A percentile compares a stretch with the other conserved stretches of the same genome.
Conservation (phyloP, 2,113 vertebrate genomes). For the Butorides virescens region DNA sequence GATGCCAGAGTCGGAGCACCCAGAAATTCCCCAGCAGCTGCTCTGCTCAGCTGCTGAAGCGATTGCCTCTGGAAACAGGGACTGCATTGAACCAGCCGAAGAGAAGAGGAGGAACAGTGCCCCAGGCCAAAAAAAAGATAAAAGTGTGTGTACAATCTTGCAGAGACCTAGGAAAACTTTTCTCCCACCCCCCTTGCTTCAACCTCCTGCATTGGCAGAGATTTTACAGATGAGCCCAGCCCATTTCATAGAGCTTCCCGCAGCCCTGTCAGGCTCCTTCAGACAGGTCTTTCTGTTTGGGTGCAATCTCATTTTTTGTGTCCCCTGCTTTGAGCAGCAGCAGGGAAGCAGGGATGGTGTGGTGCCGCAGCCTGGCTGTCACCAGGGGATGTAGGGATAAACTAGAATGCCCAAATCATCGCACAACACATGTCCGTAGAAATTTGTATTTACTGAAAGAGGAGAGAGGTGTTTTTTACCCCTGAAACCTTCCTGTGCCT, state of each 20-base stretch:
- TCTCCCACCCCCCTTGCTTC: not conserved
- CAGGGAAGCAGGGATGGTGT: not conserved
- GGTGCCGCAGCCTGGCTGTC: not conserved
- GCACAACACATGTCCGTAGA: accelerated
- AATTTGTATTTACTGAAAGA: not conserved
- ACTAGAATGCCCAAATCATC: too few species aligned
- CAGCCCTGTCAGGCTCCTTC: not conserved
- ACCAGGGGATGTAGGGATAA: not conserved
- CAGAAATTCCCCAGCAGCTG: constrained; percentile 15
- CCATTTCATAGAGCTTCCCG: not conserved
- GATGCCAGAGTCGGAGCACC: not conserved
- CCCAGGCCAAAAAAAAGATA: not conserved
- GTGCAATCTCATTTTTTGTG: not conserved
- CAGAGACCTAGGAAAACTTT: not conserved
- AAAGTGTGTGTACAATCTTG: not conserved
- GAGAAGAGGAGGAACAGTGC: not conserved
- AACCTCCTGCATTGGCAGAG: not conserved
- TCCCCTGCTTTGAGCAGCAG: not conserved
- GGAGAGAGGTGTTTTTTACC: not conserved
- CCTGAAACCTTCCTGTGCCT: not conserved
- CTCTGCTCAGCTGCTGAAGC: not conserved
- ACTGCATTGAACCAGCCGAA: not conserved
- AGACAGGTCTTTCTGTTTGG: not conserved
- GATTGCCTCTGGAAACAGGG: not conserved
- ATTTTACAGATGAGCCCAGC: not conserved